These are phyloP conservation scores for Microtus agrestis DNA, from an alignment of 2,797 vertebrate species.

Conservation along the genomic window DNA sequence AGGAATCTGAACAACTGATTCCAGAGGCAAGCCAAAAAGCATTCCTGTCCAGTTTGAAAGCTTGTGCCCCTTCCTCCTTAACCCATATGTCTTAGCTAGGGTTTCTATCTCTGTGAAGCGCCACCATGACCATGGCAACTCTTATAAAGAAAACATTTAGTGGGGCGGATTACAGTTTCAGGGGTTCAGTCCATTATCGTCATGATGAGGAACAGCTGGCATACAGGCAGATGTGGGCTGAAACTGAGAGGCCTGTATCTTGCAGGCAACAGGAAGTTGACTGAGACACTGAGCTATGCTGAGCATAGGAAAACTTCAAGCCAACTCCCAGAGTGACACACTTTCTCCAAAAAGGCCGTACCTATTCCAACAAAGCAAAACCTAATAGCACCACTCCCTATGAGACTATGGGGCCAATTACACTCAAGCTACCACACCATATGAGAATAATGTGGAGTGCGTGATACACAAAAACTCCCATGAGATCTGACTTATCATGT, in stretches of 20 bases:
- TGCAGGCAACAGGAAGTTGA: not conserved
- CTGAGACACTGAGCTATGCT: not conserved
- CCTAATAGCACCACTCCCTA: not conserved
- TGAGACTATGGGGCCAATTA: not conserved
- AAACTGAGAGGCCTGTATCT: not conserved
- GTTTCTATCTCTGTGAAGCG: not conserved
- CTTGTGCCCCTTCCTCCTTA: not conserved
- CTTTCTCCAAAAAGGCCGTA: not conserved
- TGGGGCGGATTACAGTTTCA: not conserved
- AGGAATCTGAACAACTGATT: not conserved
- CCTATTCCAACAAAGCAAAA: not conserved
- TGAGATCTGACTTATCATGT: not conserved
- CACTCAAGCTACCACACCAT: not conserved
- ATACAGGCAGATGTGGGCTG: not conserved
- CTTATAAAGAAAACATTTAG: not conserved
- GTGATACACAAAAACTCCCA: not conserved
- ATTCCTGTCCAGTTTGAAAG: not conserved
- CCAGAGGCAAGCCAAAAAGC: not conserved
- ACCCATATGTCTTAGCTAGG: not conserved
- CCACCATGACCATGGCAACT: not conserved
- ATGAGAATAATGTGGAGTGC: not conserved
- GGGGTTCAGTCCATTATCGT: not conserved
- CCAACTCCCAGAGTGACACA: not conserved
- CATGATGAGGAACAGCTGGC: not conserved
- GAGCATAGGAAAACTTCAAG: not conserved